Evolutionary conservation across 2,888 invertebrate genomes (phyloP).

Genomic region (Ochropleura plecta): DNA sequence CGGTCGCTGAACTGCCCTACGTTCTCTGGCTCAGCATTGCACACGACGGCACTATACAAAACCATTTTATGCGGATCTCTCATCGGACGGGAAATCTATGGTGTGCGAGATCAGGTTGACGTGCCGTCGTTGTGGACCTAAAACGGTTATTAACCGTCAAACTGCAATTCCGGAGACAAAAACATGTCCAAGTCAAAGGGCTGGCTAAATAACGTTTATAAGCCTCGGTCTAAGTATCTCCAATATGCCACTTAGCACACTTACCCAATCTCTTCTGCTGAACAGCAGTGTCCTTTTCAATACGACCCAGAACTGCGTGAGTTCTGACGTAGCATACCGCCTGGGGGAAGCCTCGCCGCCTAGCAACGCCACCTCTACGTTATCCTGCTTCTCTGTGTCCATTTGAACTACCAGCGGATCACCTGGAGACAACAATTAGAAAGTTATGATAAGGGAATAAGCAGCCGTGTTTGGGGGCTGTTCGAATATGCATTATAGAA

Average conservation of each 20-base stretch:
- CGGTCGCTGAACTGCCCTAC: no score
- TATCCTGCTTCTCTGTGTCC: conserved; percentile 92
- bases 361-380: conserved; percentile 93
- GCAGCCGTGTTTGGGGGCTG: no score
- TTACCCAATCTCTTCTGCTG: conserved; percentile 97
- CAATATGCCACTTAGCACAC: conserved; percentile 48
- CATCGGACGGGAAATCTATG: no score
- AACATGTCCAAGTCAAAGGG: no score
- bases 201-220: background rate
- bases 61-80: no score
- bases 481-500: no score
- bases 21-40: no score
- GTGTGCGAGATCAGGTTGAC: no score
- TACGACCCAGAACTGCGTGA: conserved; percentile 96
- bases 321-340: conserved; percentile 95
- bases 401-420: conserved; percentile 91
- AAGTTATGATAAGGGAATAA: background rate
- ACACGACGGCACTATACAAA: no score
- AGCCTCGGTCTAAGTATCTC: background rate
- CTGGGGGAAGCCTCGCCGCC: conserved; percentile 92
- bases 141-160: no score
- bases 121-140: no score
- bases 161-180: no score
- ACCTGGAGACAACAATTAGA: conserved; percentile 72
- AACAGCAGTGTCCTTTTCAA: conserved; percentile 96